These are phyloP conservation scores for Parauchenoglanis punctatus DNA, from an alignment of 2,797 vertebrate genomes.

Conservation along the genomic window DNA sequence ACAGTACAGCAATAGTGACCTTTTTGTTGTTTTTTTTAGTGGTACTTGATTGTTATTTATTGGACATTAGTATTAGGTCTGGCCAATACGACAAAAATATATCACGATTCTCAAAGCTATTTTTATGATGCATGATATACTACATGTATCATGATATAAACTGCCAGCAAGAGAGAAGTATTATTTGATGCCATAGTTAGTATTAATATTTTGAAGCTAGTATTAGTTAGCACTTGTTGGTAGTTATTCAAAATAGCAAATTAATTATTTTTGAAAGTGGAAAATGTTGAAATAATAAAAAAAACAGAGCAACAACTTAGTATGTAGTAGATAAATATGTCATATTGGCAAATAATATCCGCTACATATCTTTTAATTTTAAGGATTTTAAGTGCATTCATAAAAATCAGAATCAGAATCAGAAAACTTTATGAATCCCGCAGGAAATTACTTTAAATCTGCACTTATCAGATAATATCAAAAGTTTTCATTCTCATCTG, in stretches of 20 bases:
- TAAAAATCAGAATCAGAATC: background rate
- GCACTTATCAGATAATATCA: background rate
- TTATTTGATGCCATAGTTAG: background rate
- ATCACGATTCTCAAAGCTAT: background rate
- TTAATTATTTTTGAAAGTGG: background rate
- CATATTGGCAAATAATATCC: background rate
- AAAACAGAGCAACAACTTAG: background rate
- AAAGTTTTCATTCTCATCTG: too few species aligned
- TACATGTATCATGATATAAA: background rate
- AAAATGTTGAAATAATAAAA: background rate
- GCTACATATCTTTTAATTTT: background rate
- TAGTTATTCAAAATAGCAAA: background rate
- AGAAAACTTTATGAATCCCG: too few species aligned
- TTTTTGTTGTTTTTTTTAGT: background rate
- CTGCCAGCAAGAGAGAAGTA: background rate
- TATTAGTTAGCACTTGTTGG: background rate
- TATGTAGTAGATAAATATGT: background rate
- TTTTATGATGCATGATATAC: background rate
- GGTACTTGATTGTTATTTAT: background rate
- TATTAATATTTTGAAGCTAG: background rate
- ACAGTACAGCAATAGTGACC: background rate
- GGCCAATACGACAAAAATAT: background rate
- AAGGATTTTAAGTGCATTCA: background rate
- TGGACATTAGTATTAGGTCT: background rate
- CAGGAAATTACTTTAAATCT: background rate